A percentile compares a stretch with the other conserved stretches of the same genome.
Evolutionary conservation across 2,888 invertebrate species (phyloP).

Genomic region (Himalopsyche kuldschensis): DNA sequence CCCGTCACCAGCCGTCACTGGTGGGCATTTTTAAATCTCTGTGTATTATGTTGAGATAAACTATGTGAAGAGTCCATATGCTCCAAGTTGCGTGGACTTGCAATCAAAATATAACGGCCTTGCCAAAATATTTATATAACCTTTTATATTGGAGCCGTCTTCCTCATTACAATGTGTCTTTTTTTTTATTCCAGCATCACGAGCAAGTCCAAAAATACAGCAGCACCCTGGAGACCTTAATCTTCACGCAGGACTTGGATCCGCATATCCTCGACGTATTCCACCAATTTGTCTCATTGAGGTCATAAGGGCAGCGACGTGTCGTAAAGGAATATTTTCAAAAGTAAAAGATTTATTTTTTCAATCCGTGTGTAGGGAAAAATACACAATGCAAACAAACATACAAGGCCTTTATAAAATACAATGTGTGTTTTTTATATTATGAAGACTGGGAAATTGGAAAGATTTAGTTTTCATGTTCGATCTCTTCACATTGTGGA

Average conservation of each 20-base stretch:
- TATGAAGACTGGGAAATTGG: slow-evolving; percentile 20
- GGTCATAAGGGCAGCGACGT: too few relatives aligned
- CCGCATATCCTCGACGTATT: slow-evolving; percentile 95
- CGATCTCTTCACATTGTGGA: too few relatives aligned
- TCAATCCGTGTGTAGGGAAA: background rate
- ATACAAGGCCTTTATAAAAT: background rate
- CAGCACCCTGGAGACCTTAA: slow-evolving; percentile 88
- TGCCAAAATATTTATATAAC: background rate
- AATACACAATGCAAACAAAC: background rate
- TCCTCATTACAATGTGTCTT: background rate
- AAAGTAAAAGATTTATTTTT: slow-evolving; percentile 33
- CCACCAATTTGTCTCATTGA: slow-evolving; percentile 93
- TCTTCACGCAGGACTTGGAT: slow-evolving; percentile 96
- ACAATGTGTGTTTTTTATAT: slow-evolving; percentile 22
- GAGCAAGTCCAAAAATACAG: slow-evolving; percentile 97
- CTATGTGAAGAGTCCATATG: too few relatives aligned
- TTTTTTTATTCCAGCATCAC: slow-evolving; percentile 77
- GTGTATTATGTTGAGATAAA: too few relatives aligned
- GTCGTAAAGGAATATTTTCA: slow-evolving; percentile 39
- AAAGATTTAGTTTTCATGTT: too few relatives aligned
- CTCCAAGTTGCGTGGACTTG: too few relatives aligned
- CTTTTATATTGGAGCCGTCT: background rate
- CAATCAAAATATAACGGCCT: too few relatives aligned
- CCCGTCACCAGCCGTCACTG: too few relatives aligned
- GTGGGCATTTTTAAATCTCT: too few relatives aligned